Evolutionary conservation across 2,888 invertebrate genomes (phyloP).

Genomic region (Penaeus monodon): DNA sequence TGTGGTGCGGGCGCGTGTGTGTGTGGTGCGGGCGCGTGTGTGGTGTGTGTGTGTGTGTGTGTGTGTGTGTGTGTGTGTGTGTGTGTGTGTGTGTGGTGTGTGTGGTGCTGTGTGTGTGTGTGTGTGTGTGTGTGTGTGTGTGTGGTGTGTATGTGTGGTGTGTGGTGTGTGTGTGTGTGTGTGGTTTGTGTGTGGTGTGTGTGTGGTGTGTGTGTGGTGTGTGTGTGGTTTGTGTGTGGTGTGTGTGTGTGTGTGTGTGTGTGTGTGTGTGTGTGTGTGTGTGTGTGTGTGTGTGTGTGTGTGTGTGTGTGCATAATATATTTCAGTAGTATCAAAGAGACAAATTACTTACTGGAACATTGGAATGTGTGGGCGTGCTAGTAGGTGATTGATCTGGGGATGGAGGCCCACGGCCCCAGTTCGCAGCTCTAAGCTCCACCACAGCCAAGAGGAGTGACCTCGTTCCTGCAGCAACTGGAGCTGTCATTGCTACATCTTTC

Average conservation of each 20-base stretch:
- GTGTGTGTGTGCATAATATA: background rate
- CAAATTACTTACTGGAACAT: constrained; percentile 42
- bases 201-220: too few relatives aligned
- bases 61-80: too few relatives aligned
- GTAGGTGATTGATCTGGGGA: constrained; percentile 34
- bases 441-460: constrained; percentile 58
- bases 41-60: too few relatives aligned
- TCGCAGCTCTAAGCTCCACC: constrained; percentile 61
- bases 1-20: background rate
- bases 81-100: too few relatives aligned
- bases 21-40: constrained; percentile 4
- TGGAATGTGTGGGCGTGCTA: constrained; percentile 39
- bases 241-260: too few relatives aligned
- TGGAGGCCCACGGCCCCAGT: constrained; percentile 61
- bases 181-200: too few relatives aligned
- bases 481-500: constrained; percentile 62
- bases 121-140: too few relatives aligned
- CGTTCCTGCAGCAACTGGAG: constrained; percentile 33
- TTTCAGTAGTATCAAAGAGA: background rate
- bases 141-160: too few relatives aligned
- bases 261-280: too few relatives aligned
- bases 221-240: too few relatives aligned
- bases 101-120: too few relatives aligned
- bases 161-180: too few relatives aligned
- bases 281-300: background rate